These are phyloP conservation scores for Dolichopus griseipennis DNA, from an alignment of 2,888 invertebrate genomes.

Conservation along the genomic window DNA sequence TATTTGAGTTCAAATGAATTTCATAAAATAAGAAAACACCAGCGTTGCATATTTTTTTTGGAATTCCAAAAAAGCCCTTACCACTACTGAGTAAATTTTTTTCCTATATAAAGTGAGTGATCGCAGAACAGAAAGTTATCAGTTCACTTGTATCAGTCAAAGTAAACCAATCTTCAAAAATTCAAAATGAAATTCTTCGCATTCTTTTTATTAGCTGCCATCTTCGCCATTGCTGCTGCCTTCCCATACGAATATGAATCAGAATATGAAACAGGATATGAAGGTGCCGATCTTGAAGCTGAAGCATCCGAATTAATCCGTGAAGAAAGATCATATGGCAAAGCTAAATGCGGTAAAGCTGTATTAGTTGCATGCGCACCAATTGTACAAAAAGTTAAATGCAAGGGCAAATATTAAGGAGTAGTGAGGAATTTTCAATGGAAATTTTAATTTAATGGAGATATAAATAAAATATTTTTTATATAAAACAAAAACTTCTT, in stretches of 20 bases:
- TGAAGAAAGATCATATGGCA: neutral
- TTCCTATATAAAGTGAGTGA: neutral
- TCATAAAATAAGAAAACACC: too few relatives aligned
- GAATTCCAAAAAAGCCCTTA: too few relatives aligned
- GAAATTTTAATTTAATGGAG: too few relatives aligned
- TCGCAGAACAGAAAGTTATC: neutral
- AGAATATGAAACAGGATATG: neutral
- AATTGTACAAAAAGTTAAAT: neutral
- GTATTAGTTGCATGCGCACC: neutral
- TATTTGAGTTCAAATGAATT: too few relatives aligned
- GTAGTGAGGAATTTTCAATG: too few relatives aligned
- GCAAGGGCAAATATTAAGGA: neutral
- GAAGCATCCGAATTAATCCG: neutral
- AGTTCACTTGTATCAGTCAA: neutral
- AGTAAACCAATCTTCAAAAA: neutral
- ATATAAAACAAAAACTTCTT: too few relatives aligned
- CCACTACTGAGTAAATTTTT: too few relatives aligned
- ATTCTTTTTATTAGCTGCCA: neutral
- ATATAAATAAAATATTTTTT: too few relatives aligned
- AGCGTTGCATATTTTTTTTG: too few relatives aligned
- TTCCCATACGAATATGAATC: neutral
- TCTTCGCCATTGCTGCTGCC: neutral
- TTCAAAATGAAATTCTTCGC: constrained; percentile 1
- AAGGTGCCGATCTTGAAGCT: neutral
- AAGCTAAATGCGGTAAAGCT: neutral